Evolutionary conservation across 2,797 vertebrate genomes (phyloP).

Genomic region (Eulemur mongoz): DNA sequence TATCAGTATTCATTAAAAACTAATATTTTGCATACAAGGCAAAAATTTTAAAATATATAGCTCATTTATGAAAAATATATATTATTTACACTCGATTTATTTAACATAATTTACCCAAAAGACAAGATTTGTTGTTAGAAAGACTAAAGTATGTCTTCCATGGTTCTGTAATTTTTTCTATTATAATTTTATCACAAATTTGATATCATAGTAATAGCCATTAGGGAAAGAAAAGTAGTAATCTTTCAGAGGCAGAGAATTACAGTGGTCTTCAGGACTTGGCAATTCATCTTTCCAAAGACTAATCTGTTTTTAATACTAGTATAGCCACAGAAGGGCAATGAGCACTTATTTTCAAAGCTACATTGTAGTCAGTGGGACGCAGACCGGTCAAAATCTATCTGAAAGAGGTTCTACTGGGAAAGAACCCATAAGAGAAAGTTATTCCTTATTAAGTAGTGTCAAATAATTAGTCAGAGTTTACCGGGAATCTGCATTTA

Average conservation of each 20-base stretch:
- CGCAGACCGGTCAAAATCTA: neutral
- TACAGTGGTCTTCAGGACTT: neutral
- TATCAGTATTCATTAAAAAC: neutral
- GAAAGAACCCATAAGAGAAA: neutral
- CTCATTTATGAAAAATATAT: neutral
- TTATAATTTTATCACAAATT: neutral
- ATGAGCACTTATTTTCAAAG: neutral
- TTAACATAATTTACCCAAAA: neutral
- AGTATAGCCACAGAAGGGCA: neutral
- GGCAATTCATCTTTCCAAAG: neutral
- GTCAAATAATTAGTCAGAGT: neutral
- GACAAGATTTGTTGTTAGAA: neutral
- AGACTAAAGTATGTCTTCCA: neutral
- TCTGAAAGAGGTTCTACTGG: neutral
- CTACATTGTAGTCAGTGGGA: neutral
- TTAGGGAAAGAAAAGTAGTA: neutral
- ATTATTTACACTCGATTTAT: neutral
- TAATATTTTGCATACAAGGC: neutral
- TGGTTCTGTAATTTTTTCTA: neutral
- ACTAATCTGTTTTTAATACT: neutral
- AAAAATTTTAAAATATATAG: neutral
- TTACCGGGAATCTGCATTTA: neutral
- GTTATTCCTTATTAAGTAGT: neutral
- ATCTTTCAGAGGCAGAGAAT: neutral
- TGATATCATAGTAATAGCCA: neutral